Evolutionary conservation across 2,797 vertebrate genomes (phyloP).

Genomic region (Cephalopachus bancanus): DNA sequence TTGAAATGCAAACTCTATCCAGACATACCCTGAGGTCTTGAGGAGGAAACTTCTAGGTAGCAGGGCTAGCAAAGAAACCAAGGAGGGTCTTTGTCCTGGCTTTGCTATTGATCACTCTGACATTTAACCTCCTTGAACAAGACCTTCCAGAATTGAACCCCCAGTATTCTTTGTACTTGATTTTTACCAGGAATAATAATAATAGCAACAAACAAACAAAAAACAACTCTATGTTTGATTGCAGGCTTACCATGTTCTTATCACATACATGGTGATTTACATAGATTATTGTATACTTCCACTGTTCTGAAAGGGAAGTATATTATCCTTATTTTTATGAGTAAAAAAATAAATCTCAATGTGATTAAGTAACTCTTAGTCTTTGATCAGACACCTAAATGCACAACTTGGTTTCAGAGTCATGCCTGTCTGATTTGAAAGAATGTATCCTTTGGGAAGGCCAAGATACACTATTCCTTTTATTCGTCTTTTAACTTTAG

Average conservation of each 20-base stretch:
- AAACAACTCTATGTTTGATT: neutral
- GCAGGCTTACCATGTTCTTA: neutral
- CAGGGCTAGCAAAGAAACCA: neutral
- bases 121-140: conserved; percentile 33
- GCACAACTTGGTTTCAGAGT: conserved; percentile 25
- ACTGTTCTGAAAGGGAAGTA: neutral
- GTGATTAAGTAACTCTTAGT: neutral
- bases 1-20: neutral
- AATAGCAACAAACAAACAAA: neutral
- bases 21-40: neutral
- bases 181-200: neutral
- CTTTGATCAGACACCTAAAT: neutral
- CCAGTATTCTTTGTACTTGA: neutral
- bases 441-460: neutral
- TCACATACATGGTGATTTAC: neutral
- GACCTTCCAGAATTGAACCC: conserved; percentile 48
- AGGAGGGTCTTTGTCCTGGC: neutral
- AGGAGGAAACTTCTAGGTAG: neutral
- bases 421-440: neutral
- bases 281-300: conserved; percentile 6
- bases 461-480: neutral
- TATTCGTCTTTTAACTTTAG: neutral
- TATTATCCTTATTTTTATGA: conserved; percentile 15
- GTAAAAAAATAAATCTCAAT: conserved; percentile 36
- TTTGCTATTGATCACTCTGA: neutral